phyloP scores from a whole-genome alignment of 2,888 invertebrate genomes.

The Mactromeris polynyma region DNA sequence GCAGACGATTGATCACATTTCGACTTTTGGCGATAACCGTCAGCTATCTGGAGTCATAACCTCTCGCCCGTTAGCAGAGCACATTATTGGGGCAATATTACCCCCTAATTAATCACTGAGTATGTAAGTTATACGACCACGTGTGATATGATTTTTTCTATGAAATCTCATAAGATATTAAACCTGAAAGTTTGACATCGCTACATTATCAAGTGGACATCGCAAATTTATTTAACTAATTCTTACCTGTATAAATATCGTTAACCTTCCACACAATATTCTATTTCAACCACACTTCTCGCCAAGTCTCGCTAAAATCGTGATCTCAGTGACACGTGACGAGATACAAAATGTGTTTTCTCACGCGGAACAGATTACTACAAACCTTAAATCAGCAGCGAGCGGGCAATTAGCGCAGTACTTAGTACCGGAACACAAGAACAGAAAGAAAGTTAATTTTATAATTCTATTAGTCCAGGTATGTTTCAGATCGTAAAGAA shows the following conservation, averaged over 20 bases:
- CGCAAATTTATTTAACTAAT: neutral
- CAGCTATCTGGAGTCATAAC: neutral
- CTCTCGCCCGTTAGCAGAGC: neutral
- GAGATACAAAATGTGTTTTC: neutral
- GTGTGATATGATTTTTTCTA: neutral
- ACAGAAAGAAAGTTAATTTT: neutral
- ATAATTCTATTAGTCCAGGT: too few relatives aligned
- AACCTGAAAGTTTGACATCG: neutral
- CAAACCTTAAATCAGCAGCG: neutral
- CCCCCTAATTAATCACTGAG: neutral
- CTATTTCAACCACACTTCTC: constrained; percentile 4
- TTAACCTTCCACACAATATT: neutral
- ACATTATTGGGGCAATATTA: neutral
- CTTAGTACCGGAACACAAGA: neutral
- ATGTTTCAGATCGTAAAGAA: too few relatives aligned
- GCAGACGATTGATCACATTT: neutral
- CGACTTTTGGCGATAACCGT: neutral
- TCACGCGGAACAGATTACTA: neutral
- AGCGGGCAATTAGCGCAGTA: too few relatives aligned
- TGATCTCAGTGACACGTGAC: constrained; percentile 8
- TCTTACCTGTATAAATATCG: neutral
- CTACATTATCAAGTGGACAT: neutral
- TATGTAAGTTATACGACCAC: neutral
- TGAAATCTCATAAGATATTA: neutral
- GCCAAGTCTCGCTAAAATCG: neutral